Evolutionary conservation across 2,113 vertebrate genomes (phyloP).

Genomic region (Quiscalus mexicanus): DNA sequence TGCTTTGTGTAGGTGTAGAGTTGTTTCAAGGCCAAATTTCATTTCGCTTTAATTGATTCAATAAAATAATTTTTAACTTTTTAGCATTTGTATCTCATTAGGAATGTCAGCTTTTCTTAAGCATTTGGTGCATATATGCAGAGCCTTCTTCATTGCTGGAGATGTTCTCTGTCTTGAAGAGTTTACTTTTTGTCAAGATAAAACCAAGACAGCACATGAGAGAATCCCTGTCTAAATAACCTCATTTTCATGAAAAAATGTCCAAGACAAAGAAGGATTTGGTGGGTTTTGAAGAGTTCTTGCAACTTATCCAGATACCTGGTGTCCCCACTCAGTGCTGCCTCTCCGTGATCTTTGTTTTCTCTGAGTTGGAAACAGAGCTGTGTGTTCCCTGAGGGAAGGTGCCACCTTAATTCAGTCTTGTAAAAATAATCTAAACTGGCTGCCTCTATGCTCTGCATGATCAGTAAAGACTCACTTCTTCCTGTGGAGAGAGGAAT

Average conservation of each 20-base stretch:
- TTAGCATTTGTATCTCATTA: neutral
- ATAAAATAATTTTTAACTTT: neutral
- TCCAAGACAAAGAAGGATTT: neutral
- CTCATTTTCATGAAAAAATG: neutral
- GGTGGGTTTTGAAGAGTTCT: neutral
- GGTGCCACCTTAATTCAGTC: neutral
- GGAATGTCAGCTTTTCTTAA: neutral
- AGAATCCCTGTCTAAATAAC: neutral
- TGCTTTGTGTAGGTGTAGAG: neutral
- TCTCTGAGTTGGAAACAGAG: neutral
- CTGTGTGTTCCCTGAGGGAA: neutral
- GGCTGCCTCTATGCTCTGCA: neutral
- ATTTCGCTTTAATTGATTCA: neutral
- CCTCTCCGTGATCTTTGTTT: neutral
- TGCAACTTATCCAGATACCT: neutral
- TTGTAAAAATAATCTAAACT: neutral
- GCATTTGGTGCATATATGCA: neutral
- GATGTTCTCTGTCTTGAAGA: neutral
- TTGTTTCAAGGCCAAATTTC: neutral
- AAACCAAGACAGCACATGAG: neutral
- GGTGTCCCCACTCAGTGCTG: fast-evolving
- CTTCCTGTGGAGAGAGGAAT: neutral
- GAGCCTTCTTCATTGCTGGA: neutral
- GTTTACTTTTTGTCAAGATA: neutral
- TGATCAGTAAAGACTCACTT: neutral